Percentiles rank a stretch among this genome's conserved stretches.
These are phyloP conservation scores for Microctenopoma lineatum DNA, from an alignment of 2,797 vertebrate genomes.

Conservation along the genomic window DNA sequence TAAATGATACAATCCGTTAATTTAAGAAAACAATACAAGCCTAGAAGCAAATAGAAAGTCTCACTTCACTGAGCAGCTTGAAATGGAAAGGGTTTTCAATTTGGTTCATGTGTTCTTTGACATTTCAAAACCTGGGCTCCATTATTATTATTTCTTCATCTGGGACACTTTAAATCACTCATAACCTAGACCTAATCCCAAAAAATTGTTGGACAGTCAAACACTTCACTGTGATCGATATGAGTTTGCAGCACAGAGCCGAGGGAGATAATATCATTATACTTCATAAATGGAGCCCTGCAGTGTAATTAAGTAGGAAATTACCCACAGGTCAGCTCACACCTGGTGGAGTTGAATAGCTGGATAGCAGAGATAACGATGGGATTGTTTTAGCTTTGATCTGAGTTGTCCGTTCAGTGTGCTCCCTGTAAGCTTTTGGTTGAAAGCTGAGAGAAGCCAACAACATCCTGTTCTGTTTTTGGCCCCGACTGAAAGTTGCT, in stretches of 20 bases:
- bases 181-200: slow-evolving; percentile 10
- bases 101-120: slow-evolving; percentile 72
- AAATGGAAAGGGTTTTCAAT: slow-evolving; percentile 74
- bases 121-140: slow-evolving; percentile 70
- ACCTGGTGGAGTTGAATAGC: slow-evolving; percentile 63
- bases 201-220: slow-evolving; percentile 14
- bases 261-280: slow-evolving; percentile 43
- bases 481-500: slow-evolving; percentile 15
- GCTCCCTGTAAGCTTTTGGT: slow-evolving; percentile 20
- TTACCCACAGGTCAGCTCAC: slow-evolving; percentile 66
- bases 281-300: slow-evolving; percentile 54
- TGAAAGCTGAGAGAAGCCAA: background rate
- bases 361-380: slow-evolving; percentile 50
- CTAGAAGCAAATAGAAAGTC: slow-evolving; percentile 64
- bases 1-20: slow-evolving; percentile 51
- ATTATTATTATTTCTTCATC: slow-evolving; percentile 20
- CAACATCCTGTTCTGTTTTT: slow-evolving; percentile 8
- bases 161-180: slow-evolving; percentile 30
- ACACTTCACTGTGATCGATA: slow-evolving; percentile 51
- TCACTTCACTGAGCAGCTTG: slow-evolving; percentile 73
- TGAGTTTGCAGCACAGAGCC: slow-evolving; percentile 31
- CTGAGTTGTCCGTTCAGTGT: slow-evolving; percentile 41
- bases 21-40: slow-evolving; percentile 49
- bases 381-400: slow-evolving; percentile 60
- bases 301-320: slow-evolving; percentile 67